These are phyloP conservation scores for Xyliphius kryptos DNA, from an alignment of 2,113 vertebrate genomes.

Conservation along the genomic window DNA sequence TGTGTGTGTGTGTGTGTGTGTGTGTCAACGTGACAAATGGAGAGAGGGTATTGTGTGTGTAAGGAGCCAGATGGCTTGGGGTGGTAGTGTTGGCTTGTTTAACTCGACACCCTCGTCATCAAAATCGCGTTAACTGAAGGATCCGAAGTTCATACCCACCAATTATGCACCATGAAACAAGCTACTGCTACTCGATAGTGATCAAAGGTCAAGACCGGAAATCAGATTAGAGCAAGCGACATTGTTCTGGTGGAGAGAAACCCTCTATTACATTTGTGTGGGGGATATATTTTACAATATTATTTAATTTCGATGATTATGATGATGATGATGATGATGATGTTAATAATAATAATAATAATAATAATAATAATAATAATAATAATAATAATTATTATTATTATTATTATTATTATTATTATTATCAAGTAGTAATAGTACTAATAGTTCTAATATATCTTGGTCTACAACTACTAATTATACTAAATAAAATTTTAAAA, in stretches of 20 bases:
- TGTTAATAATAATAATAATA: too few species aligned
- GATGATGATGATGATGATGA: too few species aligned
- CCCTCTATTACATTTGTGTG: too few species aligned
- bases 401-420: background rate
- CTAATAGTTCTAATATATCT: too few species aligned
- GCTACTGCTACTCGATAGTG: constrained; percentile 14
- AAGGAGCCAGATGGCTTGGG: constrained; percentile 37
- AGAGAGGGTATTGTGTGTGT: constrained; percentile 8
- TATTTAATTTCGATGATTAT: background rate
- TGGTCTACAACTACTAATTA: background rate
- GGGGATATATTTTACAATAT: background rate
- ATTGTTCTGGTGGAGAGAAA: background rate
- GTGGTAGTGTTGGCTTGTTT: constrained; percentile 27
- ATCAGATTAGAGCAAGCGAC: constrained; percentile 4
- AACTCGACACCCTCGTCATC: constrained; percentile 31
- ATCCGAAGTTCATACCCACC: constrained; percentile 22
- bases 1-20: constrained; percentile 10
- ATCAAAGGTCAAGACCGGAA: constrained; percentile 21
- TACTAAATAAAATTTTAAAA: too few species aligned
- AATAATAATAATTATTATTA: background rate
- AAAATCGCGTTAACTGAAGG: constrained; percentile 26
- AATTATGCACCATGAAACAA: constrained; percentile 17
- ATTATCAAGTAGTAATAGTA: too few species aligned
- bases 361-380: too few species aligned
- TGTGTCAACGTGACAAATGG: constrained; percentile 24